Base-by-base conservation (phyloP, 2,113 vertebrate genomes). In the Larimichthys polyactis region DNA sequence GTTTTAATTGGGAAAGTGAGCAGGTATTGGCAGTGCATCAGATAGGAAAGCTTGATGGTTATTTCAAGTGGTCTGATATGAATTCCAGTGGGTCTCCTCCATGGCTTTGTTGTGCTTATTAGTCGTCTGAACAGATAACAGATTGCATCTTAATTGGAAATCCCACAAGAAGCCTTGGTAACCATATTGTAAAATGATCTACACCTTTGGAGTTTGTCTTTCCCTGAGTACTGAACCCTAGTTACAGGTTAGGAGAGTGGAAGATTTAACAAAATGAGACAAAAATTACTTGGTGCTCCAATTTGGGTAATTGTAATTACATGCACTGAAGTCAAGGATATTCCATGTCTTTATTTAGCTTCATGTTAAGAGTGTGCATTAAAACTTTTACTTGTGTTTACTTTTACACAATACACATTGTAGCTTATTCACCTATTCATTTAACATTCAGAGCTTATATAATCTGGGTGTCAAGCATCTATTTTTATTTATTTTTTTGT, bases 111-210 rank as follows among this genome's bases (percentile, higher is more conserved):
- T 94, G 88, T 92, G 91, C 90, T 93, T 94, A 93, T 95, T 95
- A 94, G 92, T 95, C 89, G 73, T 93, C 86, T 85, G 89, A 94
- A 85, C 87, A 93, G 93, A 94, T 91, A 94, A 90, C 92, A 93
- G 93, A 94, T 94, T 92, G 91, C 74, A 93, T 94, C 92, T 94
- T 95, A 95, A 95, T 95, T 94, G 89, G 90, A 93, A 94, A 91
- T 93, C 91, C 93, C 92, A 91, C 54, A 90, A 93, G 91, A 92
- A 92, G 84, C 87, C 87, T 91, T 74, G 44, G 46, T 84, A 89
- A 92, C 90, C 89, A 86, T 84, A 91, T 84, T 91, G 87, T 88
- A 92, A 93, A 93, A 92, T 86, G 71, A 92, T 91, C 75, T 78
- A 83, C 85, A 90, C 89, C 81, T 91, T 89, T 55, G 55, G 86